Conservation (phyloP, 2,113 vertebrate genomes). For the Corapipo altera region DNA sequence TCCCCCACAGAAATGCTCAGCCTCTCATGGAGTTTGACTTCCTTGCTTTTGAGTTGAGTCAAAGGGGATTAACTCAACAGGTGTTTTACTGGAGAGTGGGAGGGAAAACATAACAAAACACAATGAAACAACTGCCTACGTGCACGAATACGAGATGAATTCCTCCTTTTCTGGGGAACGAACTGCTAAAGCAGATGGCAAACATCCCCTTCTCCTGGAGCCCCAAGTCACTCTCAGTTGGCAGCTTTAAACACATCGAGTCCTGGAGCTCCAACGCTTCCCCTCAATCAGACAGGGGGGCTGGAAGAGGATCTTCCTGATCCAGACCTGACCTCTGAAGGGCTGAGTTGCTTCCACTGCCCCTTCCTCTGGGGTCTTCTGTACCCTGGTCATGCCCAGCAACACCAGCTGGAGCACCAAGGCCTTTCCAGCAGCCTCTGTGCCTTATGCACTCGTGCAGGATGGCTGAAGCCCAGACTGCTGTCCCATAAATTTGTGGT, state of each 20-base stretch:
- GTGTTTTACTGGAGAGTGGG: slow-evolving; percentile 3
- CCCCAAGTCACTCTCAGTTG: not conserved
- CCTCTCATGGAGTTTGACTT: not conserved
- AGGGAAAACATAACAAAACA: slow-evolving; percentile 36
- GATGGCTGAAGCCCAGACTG: not conserved
- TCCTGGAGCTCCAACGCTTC: not conserved
- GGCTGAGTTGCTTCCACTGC: not conserved
- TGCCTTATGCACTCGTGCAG: not conserved
- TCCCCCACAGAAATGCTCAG: not conserved
- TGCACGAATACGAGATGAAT: not conserved
- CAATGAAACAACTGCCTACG: slow-evolving; percentile 16
- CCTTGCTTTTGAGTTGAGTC: slow-evolving; percentile 5
- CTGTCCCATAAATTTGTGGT: not conserved
- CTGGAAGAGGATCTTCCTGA: not conserved
- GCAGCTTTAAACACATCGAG: not conserved
- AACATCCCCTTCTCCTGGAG: not conserved
- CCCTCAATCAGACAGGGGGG: not conserved
- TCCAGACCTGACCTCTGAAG: not conserved
- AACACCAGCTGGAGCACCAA: not conserved
- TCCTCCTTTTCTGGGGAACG: not conserved
- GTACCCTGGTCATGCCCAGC: not conserved
- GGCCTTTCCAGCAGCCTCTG: not conserved
- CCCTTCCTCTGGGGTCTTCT: not conserved
- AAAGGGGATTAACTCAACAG: slow-evolving; percentile 43
- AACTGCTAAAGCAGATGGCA: slow-evolving; percentile 24